Evolutionary conservation across 2,888 invertebrate genomes (phyloP), one percentile per base, ranked within the genome.

Genomic region (Torymus aiolomorphi): DNA sequence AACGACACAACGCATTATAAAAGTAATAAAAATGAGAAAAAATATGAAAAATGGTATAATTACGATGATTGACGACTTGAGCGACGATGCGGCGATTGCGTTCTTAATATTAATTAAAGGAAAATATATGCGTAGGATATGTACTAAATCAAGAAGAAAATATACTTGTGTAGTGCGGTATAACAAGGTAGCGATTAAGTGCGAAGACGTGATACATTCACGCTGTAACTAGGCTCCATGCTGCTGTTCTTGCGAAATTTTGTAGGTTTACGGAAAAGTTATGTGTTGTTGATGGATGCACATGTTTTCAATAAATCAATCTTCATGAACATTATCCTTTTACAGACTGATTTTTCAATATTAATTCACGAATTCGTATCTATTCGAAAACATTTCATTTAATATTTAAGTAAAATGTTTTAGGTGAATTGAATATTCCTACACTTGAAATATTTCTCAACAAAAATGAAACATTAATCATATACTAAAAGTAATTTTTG

Each of bases 1-100:
- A 90, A 90, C 90, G 90, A 90, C 89, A 90, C 89, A 90, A 87
- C 88, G 89, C 89, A 89, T 90, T 89, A 89, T 87, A 87, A 89
- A 74, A 88, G 87, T 89, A 89, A 89, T 88, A 87, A 87, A 85
- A 81, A 83, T 82, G 83, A 24, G 62, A 70, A 49, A n/a, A 49
- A 49, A 69, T 77, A 52, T 65, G 24, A 59, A 24, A 18, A 57
- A 16, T 56, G 71, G 82, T 84, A 83, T 84, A 85, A 85, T 86
- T 85, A 85, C 83, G 80, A 83, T 71, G 76, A 81, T 83, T 70
- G 80, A 83, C 54, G 16, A 82, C 54, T 73, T 67, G 76, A 80
- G 80, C 67, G 76, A 76, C 77, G 78, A 84, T 67, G 78, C 72
- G 56, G 51, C 63, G 59, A 75, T 81, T 78, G 78, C 76, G 71